phyloP scores from a whole-genome alignment of 2,888 invertebrate genomes.

The Sacculina carcini region DNA sequence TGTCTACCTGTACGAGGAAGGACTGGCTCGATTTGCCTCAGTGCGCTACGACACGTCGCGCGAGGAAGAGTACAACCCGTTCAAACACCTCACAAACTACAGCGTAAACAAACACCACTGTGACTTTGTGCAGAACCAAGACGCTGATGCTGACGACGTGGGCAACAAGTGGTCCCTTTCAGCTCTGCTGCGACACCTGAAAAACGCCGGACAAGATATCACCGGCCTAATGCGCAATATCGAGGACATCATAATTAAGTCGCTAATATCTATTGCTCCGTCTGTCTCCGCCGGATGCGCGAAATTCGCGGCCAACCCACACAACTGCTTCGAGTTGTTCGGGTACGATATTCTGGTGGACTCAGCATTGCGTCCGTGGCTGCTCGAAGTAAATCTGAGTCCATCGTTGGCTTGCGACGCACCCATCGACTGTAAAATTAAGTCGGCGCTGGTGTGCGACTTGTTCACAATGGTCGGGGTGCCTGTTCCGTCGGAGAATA shows the following conservation, averaged over 20 bases:
- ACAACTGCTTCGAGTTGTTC: conserved; percentile 32
- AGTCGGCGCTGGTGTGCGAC: conserved; percentile 70
- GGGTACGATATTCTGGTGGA: conserved; percentile 81
- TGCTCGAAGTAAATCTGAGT: conserved; percentile 77
- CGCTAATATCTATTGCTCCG: conserved; percentile 55
- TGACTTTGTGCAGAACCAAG: conserved; percentile 43
- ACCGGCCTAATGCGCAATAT: conserved; percentile 65
- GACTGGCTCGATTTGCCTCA: conserved; percentile 77
- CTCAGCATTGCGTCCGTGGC: conserved; percentile 73
- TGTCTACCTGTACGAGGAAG: conserved; percentile 86
- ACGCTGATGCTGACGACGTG: conserved; percentile 75
- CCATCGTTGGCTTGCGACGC: conserved; percentile 77
- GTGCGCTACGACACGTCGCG: conserved; percentile 75
- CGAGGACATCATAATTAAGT: conserved; percentile 79
- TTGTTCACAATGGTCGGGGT: conserved; percentile 70
- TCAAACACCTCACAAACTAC: conserved; percentile 94
- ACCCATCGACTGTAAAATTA: conserved; percentile 71
- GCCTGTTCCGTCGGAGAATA: too few species aligned
- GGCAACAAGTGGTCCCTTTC: conserved; percentile 95
- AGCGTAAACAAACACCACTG: conserved; percentile 92
- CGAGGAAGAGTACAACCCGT: conserved; percentile 79
- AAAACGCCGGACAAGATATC: conserved; percentile 59
- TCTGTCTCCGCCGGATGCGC: conserved; percentile 68
- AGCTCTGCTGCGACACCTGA: conserved; percentile 61
- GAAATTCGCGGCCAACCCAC: conserved; percentile 63